phyloP scores from a whole-genome alignment of 2,797 vertebrate genomes.

The Danio tinwini region DNA sequence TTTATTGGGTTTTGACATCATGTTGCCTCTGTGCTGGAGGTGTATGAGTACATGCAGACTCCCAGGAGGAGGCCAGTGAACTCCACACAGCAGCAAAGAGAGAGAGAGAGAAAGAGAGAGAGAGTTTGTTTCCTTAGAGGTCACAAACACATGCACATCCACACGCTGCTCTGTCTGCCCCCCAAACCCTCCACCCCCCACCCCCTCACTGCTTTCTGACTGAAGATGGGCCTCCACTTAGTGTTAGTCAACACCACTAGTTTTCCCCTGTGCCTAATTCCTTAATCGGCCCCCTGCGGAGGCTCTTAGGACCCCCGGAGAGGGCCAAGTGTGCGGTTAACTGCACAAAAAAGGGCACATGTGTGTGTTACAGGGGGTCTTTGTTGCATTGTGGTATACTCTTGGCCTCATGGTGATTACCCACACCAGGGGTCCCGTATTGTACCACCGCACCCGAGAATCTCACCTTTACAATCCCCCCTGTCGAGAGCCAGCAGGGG shows the following conservation, averaged over 20 bases:
- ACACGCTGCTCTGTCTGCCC: neutral
- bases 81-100: constrained; percentile 2
- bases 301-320: constrained; percentile 59
- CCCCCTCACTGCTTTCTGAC: constrained; percentile 33
- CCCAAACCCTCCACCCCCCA: no score
- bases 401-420: constrained; percentile 81
- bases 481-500: constrained; percentile 69
- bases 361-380: constrained; percentile 49
- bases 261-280: constrained; percentile 54
- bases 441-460: constrained; percentile 73
- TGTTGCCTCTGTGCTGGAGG: constrained; percentile 8
- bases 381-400: constrained; percentile 56
- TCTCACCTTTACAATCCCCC: constrained; percentile 81
- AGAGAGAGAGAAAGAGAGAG: neutral
- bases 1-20: constrained; percentile 42
- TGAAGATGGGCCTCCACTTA: constrained; percentile 54
- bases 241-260: constrained; percentile 54
- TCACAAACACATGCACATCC: constrained; percentile 26
- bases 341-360: constrained; percentile 53
- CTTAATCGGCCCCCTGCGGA: constrained; percentile 52
- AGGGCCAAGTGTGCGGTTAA: constrained; percentile 58
- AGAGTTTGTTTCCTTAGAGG: constrained; percentile 15
- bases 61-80: constrained; percentile 12
- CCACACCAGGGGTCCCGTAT: constrained; percentile 75
- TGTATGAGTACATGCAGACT: constrained; percentile 10